phyloP scores from a whole-genome alignment of 2,113 vertebrate genomes.

The Urocitellus parryii region DNA sequence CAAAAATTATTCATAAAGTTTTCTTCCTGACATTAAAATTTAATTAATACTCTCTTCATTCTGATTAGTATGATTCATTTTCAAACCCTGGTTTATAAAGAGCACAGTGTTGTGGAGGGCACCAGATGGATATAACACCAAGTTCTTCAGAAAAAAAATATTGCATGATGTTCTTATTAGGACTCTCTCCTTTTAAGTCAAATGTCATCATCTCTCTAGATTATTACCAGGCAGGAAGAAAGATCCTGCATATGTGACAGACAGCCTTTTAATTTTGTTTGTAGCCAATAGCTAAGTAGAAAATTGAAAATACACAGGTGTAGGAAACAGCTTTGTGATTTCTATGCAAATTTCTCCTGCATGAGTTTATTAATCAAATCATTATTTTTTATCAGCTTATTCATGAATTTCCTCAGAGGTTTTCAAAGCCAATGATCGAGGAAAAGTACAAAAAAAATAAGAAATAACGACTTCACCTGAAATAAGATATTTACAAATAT shows the following conservation, averaged over 20 bases:
- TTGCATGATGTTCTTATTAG: neutral
- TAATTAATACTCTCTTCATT: slow-evolving; percentile 13
- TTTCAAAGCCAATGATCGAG: slow-evolving; percentile 43
- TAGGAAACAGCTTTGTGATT: slow-evolving; percentile 12
- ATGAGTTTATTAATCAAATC: slow-evolving; percentile 8
- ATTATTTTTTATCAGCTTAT: slow-evolving; percentile 6
- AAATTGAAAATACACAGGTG: neutral
- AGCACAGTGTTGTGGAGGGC: neutral
- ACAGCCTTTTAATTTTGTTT: slow-evolving; percentile 15
- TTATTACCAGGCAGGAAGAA: neutral
- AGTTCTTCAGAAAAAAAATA: neutral
- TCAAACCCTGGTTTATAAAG: neutral
- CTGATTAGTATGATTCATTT: slow-evolving; percentile 4
- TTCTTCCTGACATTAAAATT: slow-evolving; percentile 47
- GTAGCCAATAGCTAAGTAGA: neutral
- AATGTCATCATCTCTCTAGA: slow-evolving; percentile 50
- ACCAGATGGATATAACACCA: neutral
- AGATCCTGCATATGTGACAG: neutral
- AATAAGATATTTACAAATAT: neutral
- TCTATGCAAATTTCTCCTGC: slow-evolving; percentile 31
- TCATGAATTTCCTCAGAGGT: neutral
- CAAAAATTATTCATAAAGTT: slow-evolving; percentile 32
- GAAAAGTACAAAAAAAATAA: slow-evolving; percentile 31
- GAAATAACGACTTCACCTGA: neutral
- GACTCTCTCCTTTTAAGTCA: neutral